A percentile compares a stretch with the other conserved stretches of the same genome.
Evolutionary conservation across 2,797 vertebrate species (phyloP).

Genomic region (Sebastes kiyomatsui): DNA sequence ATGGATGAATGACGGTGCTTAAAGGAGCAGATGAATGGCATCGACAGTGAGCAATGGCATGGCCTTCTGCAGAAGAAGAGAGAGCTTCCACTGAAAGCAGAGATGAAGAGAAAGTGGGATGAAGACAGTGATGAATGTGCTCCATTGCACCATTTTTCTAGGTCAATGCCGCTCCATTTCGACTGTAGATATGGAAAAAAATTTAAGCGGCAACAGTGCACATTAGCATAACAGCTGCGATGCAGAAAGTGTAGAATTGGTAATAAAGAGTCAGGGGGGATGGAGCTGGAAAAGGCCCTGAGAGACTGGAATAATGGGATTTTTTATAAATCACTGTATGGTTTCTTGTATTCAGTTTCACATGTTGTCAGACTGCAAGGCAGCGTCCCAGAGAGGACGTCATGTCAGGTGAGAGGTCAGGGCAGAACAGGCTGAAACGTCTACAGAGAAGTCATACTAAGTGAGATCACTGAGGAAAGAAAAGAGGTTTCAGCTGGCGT

Average conservation of each 20-base stretch:
- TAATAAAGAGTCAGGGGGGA: not conserved
- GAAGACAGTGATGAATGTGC: conserved; percentile 46
- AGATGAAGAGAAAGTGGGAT: conserved; percentile 13
- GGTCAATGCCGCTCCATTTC: conserved; percentile 27
- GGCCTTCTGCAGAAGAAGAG: conserved; percentile 39
- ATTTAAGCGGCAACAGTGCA: not conserved
- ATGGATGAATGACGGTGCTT: conserved; percentile 23
- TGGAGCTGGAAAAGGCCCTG: not conserved
- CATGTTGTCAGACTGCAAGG: conserved; percentile 4
- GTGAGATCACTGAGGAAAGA: conserved; percentile 12
- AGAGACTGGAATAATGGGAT: not conserved
- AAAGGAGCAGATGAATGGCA: conserved; percentile 29
- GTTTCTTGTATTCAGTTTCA: not conserved
- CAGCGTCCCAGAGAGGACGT: not conserved
- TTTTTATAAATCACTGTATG: not conserved
- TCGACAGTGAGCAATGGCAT: conserved; percentile 36
- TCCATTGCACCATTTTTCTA: conserved; percentile 42
- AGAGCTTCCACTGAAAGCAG: conserved; percentile 4
- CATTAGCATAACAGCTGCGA: conserved; percentile 31
- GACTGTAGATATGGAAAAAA: conserved; percentile 1
- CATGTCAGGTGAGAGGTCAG: conserved; percentile 30
- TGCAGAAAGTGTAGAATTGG: not conserved
- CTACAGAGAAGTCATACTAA: not conserved
- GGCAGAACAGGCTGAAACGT: not conserved
- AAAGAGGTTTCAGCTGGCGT: not conserved